These are phyloP conservation scores for Chamaea fasciata DNA, from an alignment of 2,113 vertebrate genomes.

Conservation along the genomic window DNA sequence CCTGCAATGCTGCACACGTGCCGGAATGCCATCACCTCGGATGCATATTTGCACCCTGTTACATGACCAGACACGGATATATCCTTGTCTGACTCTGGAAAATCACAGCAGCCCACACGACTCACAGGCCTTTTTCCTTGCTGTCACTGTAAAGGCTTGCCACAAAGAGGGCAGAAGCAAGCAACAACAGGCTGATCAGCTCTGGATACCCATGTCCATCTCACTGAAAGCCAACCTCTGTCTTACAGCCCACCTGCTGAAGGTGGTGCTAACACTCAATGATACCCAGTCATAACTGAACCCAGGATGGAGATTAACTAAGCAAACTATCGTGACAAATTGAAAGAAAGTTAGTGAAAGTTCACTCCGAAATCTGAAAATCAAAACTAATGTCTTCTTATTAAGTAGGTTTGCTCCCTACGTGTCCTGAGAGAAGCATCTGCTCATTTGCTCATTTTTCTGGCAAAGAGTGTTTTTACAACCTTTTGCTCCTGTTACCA, in stretches of 20 bases:
- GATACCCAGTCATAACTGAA: neutral
- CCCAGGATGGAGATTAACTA: neutral
- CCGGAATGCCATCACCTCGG: neutral
- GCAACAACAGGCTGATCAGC: neutral
- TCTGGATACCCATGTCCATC: neutral
- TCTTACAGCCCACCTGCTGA: neutral
- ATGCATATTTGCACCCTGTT: rapidly evolving
- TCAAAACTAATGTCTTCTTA: neutral
- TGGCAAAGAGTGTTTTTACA: neutral
- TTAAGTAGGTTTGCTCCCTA: neutral
- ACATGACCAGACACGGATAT: neutral
- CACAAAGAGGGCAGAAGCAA: neutral
- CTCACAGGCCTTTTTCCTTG: neutral
- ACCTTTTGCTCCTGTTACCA: neutral
- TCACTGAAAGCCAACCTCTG: neutral
- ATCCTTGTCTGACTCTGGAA: neutral
- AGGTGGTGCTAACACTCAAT: neutral
- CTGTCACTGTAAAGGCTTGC: neutral
- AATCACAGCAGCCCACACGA: neutral
- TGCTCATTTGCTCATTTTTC: neutral
- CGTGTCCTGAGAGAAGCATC: neutral
- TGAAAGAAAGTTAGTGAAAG: neutral
- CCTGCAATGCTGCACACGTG: neutral
- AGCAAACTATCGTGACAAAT: neutral
- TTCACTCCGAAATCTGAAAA: neutral